phyloP scores from a whole-genome alignment of 2,888 invertebrate species.

The Xanthorhoe designata region DNA sequence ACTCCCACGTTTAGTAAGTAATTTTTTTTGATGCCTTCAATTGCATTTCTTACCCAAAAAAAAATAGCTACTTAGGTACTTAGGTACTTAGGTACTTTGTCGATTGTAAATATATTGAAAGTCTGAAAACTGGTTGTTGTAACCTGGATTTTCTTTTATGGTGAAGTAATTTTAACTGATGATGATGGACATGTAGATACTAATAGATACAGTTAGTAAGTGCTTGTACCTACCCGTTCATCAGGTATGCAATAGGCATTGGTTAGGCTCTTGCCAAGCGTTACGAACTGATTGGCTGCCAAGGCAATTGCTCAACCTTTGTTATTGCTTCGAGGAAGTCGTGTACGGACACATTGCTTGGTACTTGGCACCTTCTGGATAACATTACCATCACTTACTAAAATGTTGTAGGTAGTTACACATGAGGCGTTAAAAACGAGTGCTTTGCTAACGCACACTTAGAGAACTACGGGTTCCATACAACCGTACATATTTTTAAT shows the following conservation, averaged over 20 bases:
- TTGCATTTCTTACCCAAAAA: too few relatives aligned
- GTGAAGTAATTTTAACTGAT: neutral
- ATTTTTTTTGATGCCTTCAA: too few relatives aligned
- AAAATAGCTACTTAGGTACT: too few relatives aligned
- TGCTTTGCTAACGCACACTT: too few relatives aligned
- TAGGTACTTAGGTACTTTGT: too few relatives aligned
- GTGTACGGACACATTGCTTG: slow-evolving; percentile 5
- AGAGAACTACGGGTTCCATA: too few relatives aligned
- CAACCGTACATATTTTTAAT: too few relatives aligned
- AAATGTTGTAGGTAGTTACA: too few relatives aligned
- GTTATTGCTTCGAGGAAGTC: slow-evolving; percentile 19
- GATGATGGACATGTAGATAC: neutral
- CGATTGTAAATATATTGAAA: too few relatives aligned
- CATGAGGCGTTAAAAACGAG: too few relatives aligned
- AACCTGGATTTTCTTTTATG: neutral
- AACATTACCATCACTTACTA: neutral
- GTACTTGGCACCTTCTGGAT: slow-evolving; percentile 6
- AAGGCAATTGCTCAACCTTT: slow-evolving; percentile 62
- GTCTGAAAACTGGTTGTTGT: too few relatives aligned
- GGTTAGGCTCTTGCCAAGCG: slow-evolving; percentile 53
- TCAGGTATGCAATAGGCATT: slow-evolving; percentile 44
- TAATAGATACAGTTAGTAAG: neutral
- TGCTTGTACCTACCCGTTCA: neutral
- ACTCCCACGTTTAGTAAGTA: too few relatives aligned
- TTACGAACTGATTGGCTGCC: slow-evolving; percentile 57